Percentiles rank a stretch among this genome's conserved stretches.
Conservation (phyloP, 2,797 vertebrate species). For the Alauda arvensis region DNA sequence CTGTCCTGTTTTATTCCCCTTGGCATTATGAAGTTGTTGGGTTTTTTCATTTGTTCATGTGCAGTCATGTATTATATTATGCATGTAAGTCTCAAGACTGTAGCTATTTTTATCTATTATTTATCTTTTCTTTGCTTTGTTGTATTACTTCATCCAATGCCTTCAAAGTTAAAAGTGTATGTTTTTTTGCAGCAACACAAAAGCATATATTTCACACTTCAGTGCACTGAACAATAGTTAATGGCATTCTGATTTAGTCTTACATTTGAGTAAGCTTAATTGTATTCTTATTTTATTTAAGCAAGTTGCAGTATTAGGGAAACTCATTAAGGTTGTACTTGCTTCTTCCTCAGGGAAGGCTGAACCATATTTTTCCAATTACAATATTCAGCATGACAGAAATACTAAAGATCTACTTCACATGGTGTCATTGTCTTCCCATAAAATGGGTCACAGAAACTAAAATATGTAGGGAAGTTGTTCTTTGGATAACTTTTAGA, state of each 20-base stretch:
- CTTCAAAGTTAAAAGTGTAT: slow-evolving; percentile 24
- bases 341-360: slow-evolving; percentile 45
- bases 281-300: slow-evolving; percentile 60
- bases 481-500: slow-evolving; percentile 21
- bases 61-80: slow-evolving; percentile 12
- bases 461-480: not conserved
- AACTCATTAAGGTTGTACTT: slow-evolving; percentile 53
- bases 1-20: not conserved
- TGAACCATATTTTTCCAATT: slow-evolving; percentile 49
- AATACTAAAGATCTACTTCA: slow-evolving; percentile 44
- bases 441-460: slow-evolving; percentile 47
- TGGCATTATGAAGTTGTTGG: not conserved
- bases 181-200: slow-evolving; percentile 11
- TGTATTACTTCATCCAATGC: not conserved
- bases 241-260: slow-evolving; percentile 50
- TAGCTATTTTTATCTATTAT: slow-evolving; percentile 46
- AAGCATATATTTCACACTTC: slow-evolving; percentile 42
- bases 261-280: slow-evolving; percentile 55
- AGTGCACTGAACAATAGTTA: slow-evolving; percentile 36
- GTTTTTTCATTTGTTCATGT: not conserved
- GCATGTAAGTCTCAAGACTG: not conserved
- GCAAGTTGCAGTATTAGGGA: slow-evolving; percentile 39
- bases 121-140: slow-evolving; percentile 26
- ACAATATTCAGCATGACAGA: slow-evolving; percentile 57
- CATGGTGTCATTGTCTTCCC: slow-evolving; percentile 35